Base-by-base conservation (phyloP, 2,888 invertebrate genomes). In the Geotrupes spiniger region DNA sequence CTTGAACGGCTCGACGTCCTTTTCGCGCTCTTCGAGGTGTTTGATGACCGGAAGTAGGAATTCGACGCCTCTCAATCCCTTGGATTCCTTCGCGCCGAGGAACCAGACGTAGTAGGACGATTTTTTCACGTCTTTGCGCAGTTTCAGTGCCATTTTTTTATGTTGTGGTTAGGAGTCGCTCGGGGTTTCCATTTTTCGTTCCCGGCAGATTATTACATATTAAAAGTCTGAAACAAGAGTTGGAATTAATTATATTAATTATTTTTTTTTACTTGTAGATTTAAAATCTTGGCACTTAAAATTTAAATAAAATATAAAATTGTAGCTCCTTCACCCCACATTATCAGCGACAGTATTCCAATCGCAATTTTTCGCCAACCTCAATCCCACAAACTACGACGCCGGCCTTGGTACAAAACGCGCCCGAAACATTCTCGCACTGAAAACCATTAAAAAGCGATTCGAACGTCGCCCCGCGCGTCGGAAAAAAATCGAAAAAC, bases 81-180 rank as follows among this genome's bases (percentile, higher is more conserved):
- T 85, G 48, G 92, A 90, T 76, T 97, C 96, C 76, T 94, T 90
- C 63, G 96, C 95, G 14, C 97, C 97, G 65, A 97, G 81, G 77
- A 96, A 92, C 89, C 91, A 91, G 55, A 92, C 91, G 76, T 92
- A 92, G 76, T 91, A 92, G 27, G 90, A 90, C 50, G 90, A 89
- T 70, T 92, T 92, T 76, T 91, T 92, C 64, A 91, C 87, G 71
- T 92, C 91, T 74, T 89, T 89, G 72, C 87, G 84, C 62, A 87
- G 73, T 76, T 87, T 82, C 68, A 89, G 76, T 71, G 89, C 89
- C 89, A 89, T 89, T 67, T 77, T 81, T 39, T 41, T 9, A 28
- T 38, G n/a, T n/a, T n/a, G 8, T 17, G 21, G 14, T 26, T 11
- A 25, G 3, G 12, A 8, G 9, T 14, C 10, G 12, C 27, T 26